Base-by-base conservation (phyloP, 2,113 vertebrate genomes). In the Rhegmatorhina hoffmannsi region DNA sequence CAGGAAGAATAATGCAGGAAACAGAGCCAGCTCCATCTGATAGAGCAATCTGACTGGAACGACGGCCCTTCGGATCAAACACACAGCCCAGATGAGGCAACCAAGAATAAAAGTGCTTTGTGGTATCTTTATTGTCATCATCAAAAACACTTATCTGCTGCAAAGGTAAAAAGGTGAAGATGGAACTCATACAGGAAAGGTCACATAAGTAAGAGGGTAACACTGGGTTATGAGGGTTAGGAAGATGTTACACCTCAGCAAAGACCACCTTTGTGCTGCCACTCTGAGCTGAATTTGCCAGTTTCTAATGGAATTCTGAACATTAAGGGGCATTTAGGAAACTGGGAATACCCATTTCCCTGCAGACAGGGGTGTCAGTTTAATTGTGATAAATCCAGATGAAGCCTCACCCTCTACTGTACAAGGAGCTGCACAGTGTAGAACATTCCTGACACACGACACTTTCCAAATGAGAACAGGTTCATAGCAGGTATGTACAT, bases 1-100 rank as follows among this genome's bases (percentile, higher is more conserved):
- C 97, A 97, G 97, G 95, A 98, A 98, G 95, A 96, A 96, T 96
- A 96, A 97, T 95, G 94, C 96, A 98, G 97, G 98, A 98, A 98
- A 97, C 95, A 97, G 97, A 97, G 92, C 91, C 91, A 87, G 94
- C 97, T 97, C 97, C 97, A 97, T 98, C 98, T 98, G 98, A 98
- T 98, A 98, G 96, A 31, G 77, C 87, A 96, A 96, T 97, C 96
- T 97, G 97, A 96, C 97, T 97, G 96, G 94, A 97, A 94, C 80
- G 60, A 88, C 36, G 94, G 94, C 94, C 34, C n/a, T 89, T 95
- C 26, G 89, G 89, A 96, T 97, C 97, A 96, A 97, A 90, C 58
- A 17, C 81, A 31, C 95, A 94, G 95, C 96, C 91, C 95, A 96
- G 80, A 91, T 84, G 92, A 91, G 94, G 89, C 94, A 94, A 89